Evolutionary conservation across 1,140 invertebrate species (phyloP).

Genomic region (Venturia canescens): DNA sequence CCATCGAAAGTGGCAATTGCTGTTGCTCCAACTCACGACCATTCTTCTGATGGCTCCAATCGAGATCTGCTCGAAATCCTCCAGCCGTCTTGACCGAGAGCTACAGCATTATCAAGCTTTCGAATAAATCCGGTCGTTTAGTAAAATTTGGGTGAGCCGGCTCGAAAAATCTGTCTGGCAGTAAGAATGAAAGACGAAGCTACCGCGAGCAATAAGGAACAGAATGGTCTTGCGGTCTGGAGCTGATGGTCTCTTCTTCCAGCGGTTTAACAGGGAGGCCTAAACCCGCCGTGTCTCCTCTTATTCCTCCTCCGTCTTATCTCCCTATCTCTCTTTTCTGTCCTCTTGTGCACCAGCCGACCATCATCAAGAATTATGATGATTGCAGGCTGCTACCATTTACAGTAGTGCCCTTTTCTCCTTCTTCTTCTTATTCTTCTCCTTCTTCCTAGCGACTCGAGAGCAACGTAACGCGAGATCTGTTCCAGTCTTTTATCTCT

Average conservation of each 20-base stretch:
- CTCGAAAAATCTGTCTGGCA: slow-evolving; percentile 15
- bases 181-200: slow-evolving; percentile 45
- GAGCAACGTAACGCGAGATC: neutral
- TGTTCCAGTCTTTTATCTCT: neutral
- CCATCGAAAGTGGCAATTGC: no score
- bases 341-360: slow-evolving; percentile 47
- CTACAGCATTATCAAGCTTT: no score
- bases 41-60: no score
- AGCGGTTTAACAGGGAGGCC: slow-evolving; percentile 39
- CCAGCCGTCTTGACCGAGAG: no score
- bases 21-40: no score
- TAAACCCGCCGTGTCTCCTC: slow-evolving; percentile 40
- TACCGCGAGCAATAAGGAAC: slow-evolving; percentile 71
- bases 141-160: no score
- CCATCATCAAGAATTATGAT: slow-evolving; percentile 70
- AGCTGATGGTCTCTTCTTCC: slow-evolving; percentile 57
- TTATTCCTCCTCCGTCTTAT: slow-evolving; percentile 37
- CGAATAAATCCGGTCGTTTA: no score
- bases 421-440: neutral
- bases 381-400: slow-evolving; percentile 71
- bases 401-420: slow-evolving; percentile 69
- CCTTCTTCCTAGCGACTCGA: neutral
- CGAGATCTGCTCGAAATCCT: no score
- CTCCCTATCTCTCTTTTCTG: slow-evolving; percentile 37
- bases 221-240: slow-evolving; percentile 70